Percentiles rank a stretch among this genome's conserved stretches.
phyloP scores from a whole-genome alignment of 2,797 vertebrate genomes.

The Scolopax rusticola region DNA sequence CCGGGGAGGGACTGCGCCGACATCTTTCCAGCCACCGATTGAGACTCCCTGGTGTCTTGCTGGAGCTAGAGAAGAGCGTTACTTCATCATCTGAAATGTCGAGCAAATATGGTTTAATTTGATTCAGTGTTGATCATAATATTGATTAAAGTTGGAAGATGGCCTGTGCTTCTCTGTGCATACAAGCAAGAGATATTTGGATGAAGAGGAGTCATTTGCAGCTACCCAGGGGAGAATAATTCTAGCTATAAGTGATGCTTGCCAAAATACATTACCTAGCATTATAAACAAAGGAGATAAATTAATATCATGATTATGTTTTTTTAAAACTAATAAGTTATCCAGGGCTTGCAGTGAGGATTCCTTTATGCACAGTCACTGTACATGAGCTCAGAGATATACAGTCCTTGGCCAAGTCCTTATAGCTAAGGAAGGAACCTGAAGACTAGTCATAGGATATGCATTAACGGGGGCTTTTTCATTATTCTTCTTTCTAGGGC shows the following conservation, averaged over 20 bases:
- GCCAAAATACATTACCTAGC: conserved; percentile 11
- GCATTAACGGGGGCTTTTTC: neutral
- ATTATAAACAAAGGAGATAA: conserved; percentile 23
- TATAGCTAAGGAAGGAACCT: neutral
- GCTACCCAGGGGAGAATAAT: neutral
- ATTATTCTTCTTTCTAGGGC: neutral
- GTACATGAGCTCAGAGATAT: neutral
- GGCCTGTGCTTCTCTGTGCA: neutral
- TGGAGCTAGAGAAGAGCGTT: neutral
- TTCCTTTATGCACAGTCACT: neutral
- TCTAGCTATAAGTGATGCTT: conserved; percentile 6
- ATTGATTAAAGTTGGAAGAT: conserved; percentile 34
- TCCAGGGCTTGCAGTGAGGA: neutral
- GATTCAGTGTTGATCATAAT: conserved; percentile 10
- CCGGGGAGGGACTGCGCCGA: accelerated
- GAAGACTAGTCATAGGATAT: neutral
- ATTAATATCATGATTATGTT: neutral
- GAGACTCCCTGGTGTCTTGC: neutral
- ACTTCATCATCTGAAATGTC: neutral
- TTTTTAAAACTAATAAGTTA: neutral
- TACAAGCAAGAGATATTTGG: neutral
- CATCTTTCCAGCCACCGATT: neutral
- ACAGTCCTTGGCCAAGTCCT: neutral
- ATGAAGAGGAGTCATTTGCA: conserved; percentile 15
- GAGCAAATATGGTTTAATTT: conserved; percentile 37